These are phyloP conservation scores for Sciurus vulgaris DNA, from an alignment of 2,797 vertebrate species.

Conservation along the genomic window DNA sequence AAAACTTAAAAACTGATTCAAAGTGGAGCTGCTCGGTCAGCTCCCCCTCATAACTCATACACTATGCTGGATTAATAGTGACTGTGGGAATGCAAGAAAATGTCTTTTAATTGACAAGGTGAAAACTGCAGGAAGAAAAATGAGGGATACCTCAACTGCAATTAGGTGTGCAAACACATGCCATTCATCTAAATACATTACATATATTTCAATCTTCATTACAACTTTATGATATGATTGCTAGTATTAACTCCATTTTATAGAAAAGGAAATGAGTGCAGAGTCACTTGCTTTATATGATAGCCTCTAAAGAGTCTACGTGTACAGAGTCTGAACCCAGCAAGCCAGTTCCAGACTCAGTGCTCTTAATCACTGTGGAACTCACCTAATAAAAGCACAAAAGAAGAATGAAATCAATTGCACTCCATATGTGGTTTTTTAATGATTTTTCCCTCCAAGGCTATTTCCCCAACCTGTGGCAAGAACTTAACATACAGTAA, in stretches of 20 bases:
- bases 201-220: not conserved
- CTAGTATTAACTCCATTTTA: not conserved
- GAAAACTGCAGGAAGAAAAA: not conserved
- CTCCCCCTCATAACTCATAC: not conserved
- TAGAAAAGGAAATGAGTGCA: not conserved
- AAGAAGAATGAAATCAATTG: not conserved
- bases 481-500: not conserved
- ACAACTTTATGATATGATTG: not conserved
- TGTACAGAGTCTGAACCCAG: not conserved
- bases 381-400: not conserved
- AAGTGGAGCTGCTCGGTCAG: not conserved
- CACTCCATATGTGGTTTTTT: not conserved
- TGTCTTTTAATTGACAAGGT: not conserved
- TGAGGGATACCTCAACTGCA: not conserved
- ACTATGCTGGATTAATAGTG: no score
- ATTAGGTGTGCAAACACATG: not conserved
- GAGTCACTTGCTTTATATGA: not conserved
- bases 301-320: not conserved
- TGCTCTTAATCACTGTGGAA: not conserved
- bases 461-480: not conserved
- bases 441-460: not conserved
- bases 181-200: not conserved
- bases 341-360: not conserved
- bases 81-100: not conserved
- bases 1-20: not conserved